phyloP scores from a whole-genome alignment of 2,888 invertebrate genomes.

The Onchidella celtica region DNA sequence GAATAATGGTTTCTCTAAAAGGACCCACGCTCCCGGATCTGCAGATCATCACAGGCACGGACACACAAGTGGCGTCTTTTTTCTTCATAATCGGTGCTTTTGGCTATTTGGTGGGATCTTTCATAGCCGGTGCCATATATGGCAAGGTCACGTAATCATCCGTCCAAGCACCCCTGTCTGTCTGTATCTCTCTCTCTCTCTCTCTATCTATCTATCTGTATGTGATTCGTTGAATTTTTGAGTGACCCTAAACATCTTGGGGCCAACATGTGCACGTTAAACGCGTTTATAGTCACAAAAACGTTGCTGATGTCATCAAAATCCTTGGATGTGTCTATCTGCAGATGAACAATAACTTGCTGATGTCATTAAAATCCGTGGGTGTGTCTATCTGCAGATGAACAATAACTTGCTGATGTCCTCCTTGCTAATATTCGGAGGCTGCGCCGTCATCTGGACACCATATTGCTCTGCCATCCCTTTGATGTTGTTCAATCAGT shows the following conservation, averaged over 20 bases:
- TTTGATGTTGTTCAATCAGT: not conserved
- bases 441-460: not conserved
- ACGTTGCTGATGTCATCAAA: no score
- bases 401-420: not conserved
- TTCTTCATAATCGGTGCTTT: constrained; percentile 77
- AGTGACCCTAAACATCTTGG: no score
- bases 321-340: no score
- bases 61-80: constrained; percentile 72
- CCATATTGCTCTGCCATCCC: not conserved
- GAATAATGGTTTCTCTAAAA: constrained; percentile 77
- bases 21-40: constrained; percentile 80
- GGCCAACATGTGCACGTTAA: no score
- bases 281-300: no score
- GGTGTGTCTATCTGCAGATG: no score
- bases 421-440: not conserved
- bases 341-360: no score
- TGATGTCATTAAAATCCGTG: no score
- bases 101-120: constrained; percentile 79
- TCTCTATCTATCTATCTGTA: no score
- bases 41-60: constrained; percentile 70
- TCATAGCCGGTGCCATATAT: constrained; percentile 72
- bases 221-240: no score
- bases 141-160: constrained; percentile 59
- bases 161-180: no score
- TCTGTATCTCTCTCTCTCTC: no score